phyloP scores from a whole-genome alignment of 2,888 invertebrate species.

The Lumbricus terrestris region DNA sequence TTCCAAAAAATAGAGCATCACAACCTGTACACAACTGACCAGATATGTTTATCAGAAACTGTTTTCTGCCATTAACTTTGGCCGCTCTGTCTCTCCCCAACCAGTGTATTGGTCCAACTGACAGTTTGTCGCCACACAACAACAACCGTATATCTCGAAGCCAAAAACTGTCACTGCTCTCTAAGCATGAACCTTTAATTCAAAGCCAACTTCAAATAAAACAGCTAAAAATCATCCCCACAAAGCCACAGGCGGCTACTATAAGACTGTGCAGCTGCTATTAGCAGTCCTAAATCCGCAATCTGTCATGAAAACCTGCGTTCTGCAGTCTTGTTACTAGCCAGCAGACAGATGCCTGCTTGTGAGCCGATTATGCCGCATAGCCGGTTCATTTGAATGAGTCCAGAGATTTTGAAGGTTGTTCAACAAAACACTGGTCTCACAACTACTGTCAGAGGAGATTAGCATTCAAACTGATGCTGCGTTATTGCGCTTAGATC shows the following conservation, averaged over 20 bases:
- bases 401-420: neutral
- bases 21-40: slow-evolving; percentile 3
- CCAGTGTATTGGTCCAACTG: neutral
- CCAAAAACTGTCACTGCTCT: slow-evolving; percentile 3
- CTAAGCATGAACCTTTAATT: neutral
- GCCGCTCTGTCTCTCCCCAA: neutral
- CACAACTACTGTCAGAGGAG: neutral
- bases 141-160: neutral
- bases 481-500: slow-evolving; percentile 94
- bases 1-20: neutral
- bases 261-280: neutral
- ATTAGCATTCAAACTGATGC: slow-evolving; percentile 60
- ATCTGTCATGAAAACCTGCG: neutral
- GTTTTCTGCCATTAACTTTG: neutral
- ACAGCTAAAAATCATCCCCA: neutral
- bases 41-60: neutral
- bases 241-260: neutral
- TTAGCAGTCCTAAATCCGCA: neutral
- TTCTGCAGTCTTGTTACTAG: neutral
- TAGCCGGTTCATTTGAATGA: neutral
- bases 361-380: neutral
- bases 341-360: neutral
- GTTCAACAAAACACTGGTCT: neutral
- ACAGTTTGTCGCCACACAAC: neutral
- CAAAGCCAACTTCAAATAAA: neutral